These are phyloP conservation scores for Acleris literana DNA, from an alignment of 2,888 invertebrate species.

Conservation along the genomic window DNA sequence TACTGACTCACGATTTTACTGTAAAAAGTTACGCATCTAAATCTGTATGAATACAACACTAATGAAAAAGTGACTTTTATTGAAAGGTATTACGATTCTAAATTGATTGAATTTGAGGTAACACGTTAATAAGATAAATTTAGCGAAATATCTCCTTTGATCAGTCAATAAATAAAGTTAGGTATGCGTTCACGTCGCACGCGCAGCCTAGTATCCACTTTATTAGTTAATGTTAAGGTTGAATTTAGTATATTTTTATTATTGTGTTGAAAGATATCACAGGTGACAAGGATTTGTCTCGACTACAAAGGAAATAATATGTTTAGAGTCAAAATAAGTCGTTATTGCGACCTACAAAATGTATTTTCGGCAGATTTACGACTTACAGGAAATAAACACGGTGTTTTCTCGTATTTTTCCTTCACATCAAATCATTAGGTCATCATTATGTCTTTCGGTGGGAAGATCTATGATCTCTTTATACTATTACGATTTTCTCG, in stretches of 20 bases:
- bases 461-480: conserved; percentile 22
- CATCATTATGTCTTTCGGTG: background rate
- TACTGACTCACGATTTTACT: too few relatives aligned
- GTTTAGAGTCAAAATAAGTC: conserved; percentile 28
- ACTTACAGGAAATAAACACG: conserved; percentile 4
- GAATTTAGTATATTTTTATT: background rate
- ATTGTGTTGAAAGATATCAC: background rate
- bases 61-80: background rate
- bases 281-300: conserved; percentile 27
- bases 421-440: background rate
- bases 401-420: conserved; percentile 12
- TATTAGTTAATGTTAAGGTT: background rate
- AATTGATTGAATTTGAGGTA: conserved; percentile 5
- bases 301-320: conserved; percentile 29
- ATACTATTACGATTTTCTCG: conserved; percentile 12
- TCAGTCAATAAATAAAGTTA: conserved; percentile 32
- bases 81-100: background rate
- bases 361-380: conserved; percentile 24
- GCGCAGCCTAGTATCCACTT: background rate
- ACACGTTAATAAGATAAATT: background rate
- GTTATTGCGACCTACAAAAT: conserved; percentile 19
- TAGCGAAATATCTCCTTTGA: conserved; percentile 23
- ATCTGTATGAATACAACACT: background rate
- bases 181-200: conserved; percentile 2
- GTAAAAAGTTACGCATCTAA: too few relatives aligned